Percentiles rank a stretch among this genome's conserved stretches.
Conservation (phyloP, 2,888 invertebrate genomes). For the Himalopsyche anomala region DNA sequence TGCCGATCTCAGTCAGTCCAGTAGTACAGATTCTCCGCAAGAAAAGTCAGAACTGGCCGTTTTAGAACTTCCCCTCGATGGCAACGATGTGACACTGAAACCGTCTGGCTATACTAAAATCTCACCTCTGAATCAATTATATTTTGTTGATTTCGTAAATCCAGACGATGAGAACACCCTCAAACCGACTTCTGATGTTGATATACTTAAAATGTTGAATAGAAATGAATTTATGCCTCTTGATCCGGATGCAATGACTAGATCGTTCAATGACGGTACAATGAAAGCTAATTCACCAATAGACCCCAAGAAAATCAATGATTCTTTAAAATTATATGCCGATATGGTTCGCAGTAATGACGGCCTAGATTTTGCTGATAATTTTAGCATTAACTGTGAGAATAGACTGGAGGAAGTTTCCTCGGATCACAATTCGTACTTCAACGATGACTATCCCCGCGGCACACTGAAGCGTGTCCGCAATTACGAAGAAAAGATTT, state of each 20-base stretch:
- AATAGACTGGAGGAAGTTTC: slow-evolving; percentile 66
- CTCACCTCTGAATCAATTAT: slow-evolving; percentile 56
- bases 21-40: slow-evolving; percentile 55
- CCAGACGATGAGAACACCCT: slow-evolving; percentile 64
- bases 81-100: slow-evolving; percentile 60
- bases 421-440: slow-evolving; percentile 55
- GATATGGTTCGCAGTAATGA: slow-evolving; percentile 72
- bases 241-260: slow-evolving; percentile 69
- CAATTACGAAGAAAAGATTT: slow-evolving; percentile 64
- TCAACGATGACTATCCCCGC: slow-evolving; percentile 62
- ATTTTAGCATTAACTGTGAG: slow-evolving; percentile 64
- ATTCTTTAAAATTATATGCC: slow-evolving; percentile 72
- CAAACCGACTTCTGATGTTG: slow-evolving; percentile 61
- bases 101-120: slow-evolving; percentile 54
- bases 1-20: slow-evolving; percentile 60
- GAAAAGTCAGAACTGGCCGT: slow-evolving; percentile 56
- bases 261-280: slow-evolving; percentile 69
- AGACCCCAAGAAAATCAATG: slow-evolving; percentile 73
- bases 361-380: slow-evolving; percentile 66
- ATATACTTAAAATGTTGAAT: slow-evolving; percentile 63
- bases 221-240: slow-evolving; percentile 65
- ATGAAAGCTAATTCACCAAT: slow-evolving; percentile 73
- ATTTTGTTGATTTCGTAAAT: slow-evolving; percentile 53
- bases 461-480: slow-evolving; percentile 63
- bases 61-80: slow-evolving; percentile 53